Conservation (phyloP, 1,140 invertebrate genomes). For the Micrasema longulum region DNA sequence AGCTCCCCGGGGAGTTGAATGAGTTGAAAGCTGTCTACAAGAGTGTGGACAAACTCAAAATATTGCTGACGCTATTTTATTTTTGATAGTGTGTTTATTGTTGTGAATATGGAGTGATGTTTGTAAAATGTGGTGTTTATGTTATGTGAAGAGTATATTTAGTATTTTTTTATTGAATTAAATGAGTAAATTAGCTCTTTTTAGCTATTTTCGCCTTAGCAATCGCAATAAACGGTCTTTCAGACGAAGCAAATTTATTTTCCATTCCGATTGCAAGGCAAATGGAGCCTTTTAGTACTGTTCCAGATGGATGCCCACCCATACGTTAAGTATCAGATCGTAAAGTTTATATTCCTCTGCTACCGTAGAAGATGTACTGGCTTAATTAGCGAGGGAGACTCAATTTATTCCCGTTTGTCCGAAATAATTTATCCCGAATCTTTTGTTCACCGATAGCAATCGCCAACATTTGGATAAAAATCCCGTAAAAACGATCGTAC, state of each 20-base stretch:
- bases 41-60: no score
- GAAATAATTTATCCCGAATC: slow-evolving; percentile 33
- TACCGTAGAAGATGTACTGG: slow-evolving; percentile 16
- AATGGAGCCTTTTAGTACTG: slow-evolving; percentile 23
- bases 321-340: slow-evolving; percentile 23
- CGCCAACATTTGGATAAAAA: slow-evolving; percentile 8
- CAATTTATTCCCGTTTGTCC: slow-evolving; percentile 38
- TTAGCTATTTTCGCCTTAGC: neutral
- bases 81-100: no score
- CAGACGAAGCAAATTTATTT: slow-evolving; percentile 11
- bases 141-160: no score
- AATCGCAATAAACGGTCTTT: slow-evolving; percentile 2
- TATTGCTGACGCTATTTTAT: no score
- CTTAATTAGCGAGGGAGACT: slow-evolving; percentile 37
- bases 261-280: slow-evolving; percentile 20
- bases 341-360: slow-evolving; percentile 26
- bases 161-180: no score
- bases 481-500: no score
- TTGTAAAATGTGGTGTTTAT: no score
- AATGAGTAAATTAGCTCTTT: no score
- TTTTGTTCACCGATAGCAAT: slow-evolving; percentile 5
- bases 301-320: neutral
- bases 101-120: no score
- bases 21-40: no score
- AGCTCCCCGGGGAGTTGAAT: no score